phyloP scores from a whole-genome alignment of 1,140 invertebrate genomes.

The Achroia grisella region DNA sequence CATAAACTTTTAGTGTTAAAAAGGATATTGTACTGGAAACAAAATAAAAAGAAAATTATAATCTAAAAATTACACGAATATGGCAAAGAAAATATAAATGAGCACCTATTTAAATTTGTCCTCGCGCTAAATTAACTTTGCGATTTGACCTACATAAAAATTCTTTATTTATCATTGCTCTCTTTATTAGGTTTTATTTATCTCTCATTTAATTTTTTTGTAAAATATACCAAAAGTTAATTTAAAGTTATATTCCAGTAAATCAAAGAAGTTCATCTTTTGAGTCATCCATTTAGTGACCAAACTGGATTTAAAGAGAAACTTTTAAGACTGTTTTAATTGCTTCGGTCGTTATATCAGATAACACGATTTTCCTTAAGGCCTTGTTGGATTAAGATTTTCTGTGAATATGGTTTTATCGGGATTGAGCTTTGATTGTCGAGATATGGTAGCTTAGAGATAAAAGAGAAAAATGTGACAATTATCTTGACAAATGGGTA shows the following conservation, averaged over 20 bases:
- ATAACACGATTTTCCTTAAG: slow-evolving; percentile 2
- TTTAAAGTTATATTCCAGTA: background rate
- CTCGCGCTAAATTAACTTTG: too few species aligned
- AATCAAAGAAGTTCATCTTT: slow-evolving; percentile 2
- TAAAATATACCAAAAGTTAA: slow-evolving; percentile 1
- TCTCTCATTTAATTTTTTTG: background rate
- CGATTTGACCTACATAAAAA: too few species aligned
- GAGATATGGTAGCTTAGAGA: too few species aligned
- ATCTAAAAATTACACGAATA: too few species aligned
- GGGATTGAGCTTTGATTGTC: background rate
- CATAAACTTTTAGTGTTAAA: too few species aligned
- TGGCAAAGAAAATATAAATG: too few species aligned
- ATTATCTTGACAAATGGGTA: background rate
- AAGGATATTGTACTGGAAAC: too few species aligned
- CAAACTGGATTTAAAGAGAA: slow-evolving; percentile 12
- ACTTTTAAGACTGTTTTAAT: slow-evolving; percentile 35
- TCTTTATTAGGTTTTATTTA: too few species aligned
- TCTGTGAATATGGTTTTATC: slow-evolving; percentile 8
- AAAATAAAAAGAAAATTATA: too few species aligned
- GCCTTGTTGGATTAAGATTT: slow-evolving; percentile 16
- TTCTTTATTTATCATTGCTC: too few species aligned
- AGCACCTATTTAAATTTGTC: too few species aligned
- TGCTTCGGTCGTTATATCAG: slow-evolving; percentile 28
- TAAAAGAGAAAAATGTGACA: background rate
- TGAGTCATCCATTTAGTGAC: slow-evolving; percentile 3